Conservation (phyloP, 2,888 invertebrate species). For the Furcula furcula region DNA sequence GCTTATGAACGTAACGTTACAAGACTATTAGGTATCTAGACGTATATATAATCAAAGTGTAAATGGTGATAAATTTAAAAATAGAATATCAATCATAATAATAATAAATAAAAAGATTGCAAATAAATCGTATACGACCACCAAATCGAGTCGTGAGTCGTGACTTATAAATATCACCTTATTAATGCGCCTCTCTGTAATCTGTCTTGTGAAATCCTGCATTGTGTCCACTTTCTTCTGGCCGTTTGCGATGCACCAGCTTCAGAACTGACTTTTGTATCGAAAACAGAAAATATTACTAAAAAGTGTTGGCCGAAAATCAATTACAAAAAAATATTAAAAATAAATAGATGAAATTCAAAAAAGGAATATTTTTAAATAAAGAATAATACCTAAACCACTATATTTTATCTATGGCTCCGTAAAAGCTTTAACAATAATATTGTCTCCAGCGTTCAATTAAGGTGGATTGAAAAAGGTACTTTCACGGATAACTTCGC, state of each 20-base stretch:
- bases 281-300: neutral
- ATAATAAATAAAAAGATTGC: too few relatives aligned
- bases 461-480: slow-evolving; percentile 60
- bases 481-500: slow-evolving; percentile 72
- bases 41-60: too few relatives aligned
- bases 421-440: slow-evolving; percentile 65
- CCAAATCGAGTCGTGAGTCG: slow-evolving; percentile 37
- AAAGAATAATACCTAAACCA: slow-evolving; percentile 17
- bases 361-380: slow-evolving; percentile 11
- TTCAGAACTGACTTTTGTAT: slow-evolving; percentile 1
- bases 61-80: too few relatives aligned
- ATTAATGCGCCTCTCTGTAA: slow-evolving; percentile 73
- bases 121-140: neutral
- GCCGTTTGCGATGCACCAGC: slow-evolving; percentile 45
- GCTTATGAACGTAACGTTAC: too few relatives aligned
- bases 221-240: slow-evolving; percentile 72
- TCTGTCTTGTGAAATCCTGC: slow-evolving; percentile 75
- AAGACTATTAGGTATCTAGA: too few relatives aligned
- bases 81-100: too few relatives aligned
- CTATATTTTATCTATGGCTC: slow-evolving; percentile 33
- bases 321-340: too few relatives aligned
- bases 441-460: slow-evolving; percentile 71
- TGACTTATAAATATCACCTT: slow-evolving; percentile 50
- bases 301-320: neutral
- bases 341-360: too few relatives aligned